phyloP scores from a whole-genome alignment of 2,113 vertebrate species.

The Rattus rattus region DNA sequence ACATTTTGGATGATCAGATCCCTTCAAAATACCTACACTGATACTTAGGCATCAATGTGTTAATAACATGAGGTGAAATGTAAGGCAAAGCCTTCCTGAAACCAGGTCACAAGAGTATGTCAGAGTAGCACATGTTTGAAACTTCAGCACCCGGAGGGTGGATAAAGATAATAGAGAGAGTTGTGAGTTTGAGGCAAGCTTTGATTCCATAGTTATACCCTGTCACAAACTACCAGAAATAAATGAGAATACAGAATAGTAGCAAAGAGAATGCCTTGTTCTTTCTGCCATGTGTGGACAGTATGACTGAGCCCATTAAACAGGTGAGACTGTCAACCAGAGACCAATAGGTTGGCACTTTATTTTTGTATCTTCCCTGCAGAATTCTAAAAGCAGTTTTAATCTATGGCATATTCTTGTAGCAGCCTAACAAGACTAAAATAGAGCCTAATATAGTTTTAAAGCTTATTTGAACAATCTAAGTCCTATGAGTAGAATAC shows the following conservation, averaged over 20 bases:
- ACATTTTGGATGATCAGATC: neutral
- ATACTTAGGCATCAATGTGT: neutral
- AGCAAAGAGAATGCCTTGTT: neutral
- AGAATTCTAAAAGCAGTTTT: neutral
- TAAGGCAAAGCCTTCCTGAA: neutral
- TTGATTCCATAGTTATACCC: neutral
- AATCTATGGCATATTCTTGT: neutral
- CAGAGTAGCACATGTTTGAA: neutral
- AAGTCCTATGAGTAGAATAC: conserved; percentile 6
- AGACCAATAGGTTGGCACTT: neutral
- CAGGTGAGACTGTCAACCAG: neutral
- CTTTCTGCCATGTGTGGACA: neutral
- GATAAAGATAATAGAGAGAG: neutral
- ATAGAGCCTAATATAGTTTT: neutral
- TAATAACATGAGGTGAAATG: neutral
- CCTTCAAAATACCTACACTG: neutral
- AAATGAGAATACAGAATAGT: neutral
- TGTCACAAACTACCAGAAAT: neutral
- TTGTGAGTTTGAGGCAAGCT: neutral
- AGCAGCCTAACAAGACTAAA: neutral
- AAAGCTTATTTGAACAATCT: conserved; percentile 21
- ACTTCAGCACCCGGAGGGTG: neutral
- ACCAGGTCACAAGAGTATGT: neutral
- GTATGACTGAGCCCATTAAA: neutral
- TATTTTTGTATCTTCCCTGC: neutral